Percentiles rank a stretch among this genome's conserved stretches.
phyloP scores from a whole-genome alignment of 2,113 vertebrate genomes.

The Salminus brasiliensis region DNA sequence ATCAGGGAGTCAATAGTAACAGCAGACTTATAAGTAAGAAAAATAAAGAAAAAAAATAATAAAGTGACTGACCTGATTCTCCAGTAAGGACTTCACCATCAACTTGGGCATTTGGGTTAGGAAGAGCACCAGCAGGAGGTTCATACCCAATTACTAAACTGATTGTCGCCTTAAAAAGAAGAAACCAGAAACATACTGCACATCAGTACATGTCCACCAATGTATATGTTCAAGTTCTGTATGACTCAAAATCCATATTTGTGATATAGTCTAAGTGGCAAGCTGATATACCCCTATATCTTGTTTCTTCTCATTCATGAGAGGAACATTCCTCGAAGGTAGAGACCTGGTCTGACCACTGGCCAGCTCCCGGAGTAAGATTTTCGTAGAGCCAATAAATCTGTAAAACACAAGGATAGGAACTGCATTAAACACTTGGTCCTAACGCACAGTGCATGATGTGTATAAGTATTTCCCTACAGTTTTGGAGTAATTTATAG shows the following conservation, averaged over 20 bases:
- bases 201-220: not conserved
- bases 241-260: not conserved
- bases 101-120: constrained; percentile 74
- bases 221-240: not conserved
- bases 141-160: constrained; percentile 88
- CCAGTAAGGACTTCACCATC: constrained; percentile 66
- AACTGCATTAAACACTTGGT: not conserved
- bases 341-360: constrained; percentile 83
- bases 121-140: constrained; percentile 69
- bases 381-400: constrained; percentile 83
- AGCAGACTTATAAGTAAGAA: too few relatives aligned
- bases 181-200: constrained; percentile 18
- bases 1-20: not conserved
- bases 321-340: constrained; percentile 82
- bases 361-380: constrained; percentile 84
- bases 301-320: constrained; percentile 87
- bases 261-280: not conserved
- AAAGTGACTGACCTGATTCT: constrained; percentile 74
- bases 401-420: constrained; percentile 60
- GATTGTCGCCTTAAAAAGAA: constrained; percentile 81
- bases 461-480: too few relatives aligned
- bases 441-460: not conserved
- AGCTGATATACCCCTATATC: constrained; percentile 80
- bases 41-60: not conserved
- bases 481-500: too few relatives aligned